Evolutionary conservation across 2,888 invertebrate species (phyloP).

Genomic region (Drosophila testacea): DNA sequence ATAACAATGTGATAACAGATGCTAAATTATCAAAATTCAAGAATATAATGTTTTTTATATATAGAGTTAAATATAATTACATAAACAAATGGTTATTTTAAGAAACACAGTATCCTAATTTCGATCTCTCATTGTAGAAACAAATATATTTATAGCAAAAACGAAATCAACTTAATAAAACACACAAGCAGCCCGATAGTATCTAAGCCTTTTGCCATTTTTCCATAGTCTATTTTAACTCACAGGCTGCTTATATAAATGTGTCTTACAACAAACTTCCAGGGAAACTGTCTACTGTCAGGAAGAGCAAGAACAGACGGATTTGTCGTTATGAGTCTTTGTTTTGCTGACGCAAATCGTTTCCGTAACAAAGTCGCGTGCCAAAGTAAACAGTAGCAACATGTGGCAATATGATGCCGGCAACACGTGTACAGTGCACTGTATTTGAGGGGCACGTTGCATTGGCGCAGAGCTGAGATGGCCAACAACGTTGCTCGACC

Average conservation of each 20-base stretch:
- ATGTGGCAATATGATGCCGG: constrained; percentile 43
- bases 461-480: constrained; percentile 15
- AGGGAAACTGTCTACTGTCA: constrained; percentile 21
- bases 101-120: neutral
- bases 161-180: neutral
- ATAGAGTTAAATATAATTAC: neutral
- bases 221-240: neutral
- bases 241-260: constrained; percentile 59
- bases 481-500: constrained; percentile 16
- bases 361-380: constrained; percentile 61
- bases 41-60: too few relatives aligned
- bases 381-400: constrained; percentile 31
- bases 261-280: neutral
- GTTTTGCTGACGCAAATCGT: constrained; percentile 70
- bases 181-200: neutral
- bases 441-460: constrained; percentile 47
- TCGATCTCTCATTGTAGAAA: neutral
- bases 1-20: too few relatives aligned
- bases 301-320: constrained; percentile 20
- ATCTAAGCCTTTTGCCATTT: neutral
- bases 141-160: constrained; percentile 5
- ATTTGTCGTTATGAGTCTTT: constrained; percentile 9
- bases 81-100: constrained; percentile 9
- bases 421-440: constrained; percentile 61
- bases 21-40: too few relatives aligned